Percentiles rank a stretch among this genome's conserved stretches.
Conservation (phyloP, 2,113 vertebrate species). For the Desmodus rotundus region DNA sequence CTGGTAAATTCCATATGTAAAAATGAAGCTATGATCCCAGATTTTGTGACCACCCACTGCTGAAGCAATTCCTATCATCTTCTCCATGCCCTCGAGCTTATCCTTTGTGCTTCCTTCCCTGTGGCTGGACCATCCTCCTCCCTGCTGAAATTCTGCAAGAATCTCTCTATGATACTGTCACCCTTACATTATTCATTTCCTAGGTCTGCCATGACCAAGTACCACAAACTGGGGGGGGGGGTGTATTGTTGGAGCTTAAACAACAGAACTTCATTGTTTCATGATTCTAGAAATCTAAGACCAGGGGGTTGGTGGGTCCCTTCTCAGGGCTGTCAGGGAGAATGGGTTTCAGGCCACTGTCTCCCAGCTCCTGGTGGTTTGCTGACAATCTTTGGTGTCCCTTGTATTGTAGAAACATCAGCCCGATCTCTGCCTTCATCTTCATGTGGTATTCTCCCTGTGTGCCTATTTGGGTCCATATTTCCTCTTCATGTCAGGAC, state of each 20-base stretch:
- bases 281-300: not conserved
- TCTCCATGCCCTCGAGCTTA: not conserved
- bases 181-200: not conserved
- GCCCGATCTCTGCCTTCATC: not conserved
- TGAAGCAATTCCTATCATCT: not conserved
- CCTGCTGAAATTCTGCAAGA: not conserved
- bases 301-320: too few species aligned
- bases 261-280: not conserved
- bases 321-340: not conserved
- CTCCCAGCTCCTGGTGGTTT: not conserved
- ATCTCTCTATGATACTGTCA: not conserved
- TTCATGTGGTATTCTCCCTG: not conserved
- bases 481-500: not conserved
- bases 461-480: not conserved
- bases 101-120: not conserved
- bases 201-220: not conserved
- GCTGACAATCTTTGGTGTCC: too few species aligned
- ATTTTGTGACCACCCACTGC: not conserved
- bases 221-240: not conserved
- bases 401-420: not conserved
- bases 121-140: accelerated
- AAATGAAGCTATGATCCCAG: not conserved
- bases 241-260: not conserved
- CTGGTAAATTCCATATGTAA: not conserved
- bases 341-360: not conserved